Conservation (phyloP, 2,113 vertebrate genomes). For the Platichthys stellatus region DNA sequence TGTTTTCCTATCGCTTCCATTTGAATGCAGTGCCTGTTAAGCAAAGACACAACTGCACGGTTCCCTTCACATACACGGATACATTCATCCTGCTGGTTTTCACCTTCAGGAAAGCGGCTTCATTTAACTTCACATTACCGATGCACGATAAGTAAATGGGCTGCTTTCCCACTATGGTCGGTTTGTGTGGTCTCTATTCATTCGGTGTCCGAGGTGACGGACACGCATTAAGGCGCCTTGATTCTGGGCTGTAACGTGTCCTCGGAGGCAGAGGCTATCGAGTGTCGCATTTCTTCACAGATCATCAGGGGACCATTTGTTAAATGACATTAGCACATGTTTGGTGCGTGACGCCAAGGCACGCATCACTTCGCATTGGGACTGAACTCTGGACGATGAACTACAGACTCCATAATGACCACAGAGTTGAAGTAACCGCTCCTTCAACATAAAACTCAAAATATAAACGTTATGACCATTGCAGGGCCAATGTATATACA, state of each 20-base stretch:
- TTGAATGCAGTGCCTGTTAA: constrained; percentile 40
- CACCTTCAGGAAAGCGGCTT: neutral
- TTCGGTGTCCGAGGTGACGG: constrained; percentile 20
- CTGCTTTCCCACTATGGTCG: constrained; percentile 14
- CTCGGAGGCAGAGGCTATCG: neutral
- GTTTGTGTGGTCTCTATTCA: constrained; percentile 54
- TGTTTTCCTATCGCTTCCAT: constrained; percentile 25
- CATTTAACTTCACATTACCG: constrained; percentile 38
- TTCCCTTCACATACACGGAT: constrained; percentile 34
- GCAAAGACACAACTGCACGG: constrained; percentile 33
- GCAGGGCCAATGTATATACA: too few species aligned
- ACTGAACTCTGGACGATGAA: neutral
- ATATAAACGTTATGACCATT: too few species aligned
- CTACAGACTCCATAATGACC: too few species aligned
- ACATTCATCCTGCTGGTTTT: constrained; percentile 41
- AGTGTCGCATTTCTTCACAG: neutral
- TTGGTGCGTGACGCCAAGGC: neutral
- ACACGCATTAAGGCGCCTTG: constrained; percentile 32
- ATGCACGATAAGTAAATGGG: constrained; percentile 23
- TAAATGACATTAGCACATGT: neutral
- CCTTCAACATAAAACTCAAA: too few species aligned
- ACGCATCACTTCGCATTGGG: neutral
- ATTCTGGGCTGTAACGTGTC: constrained; percentile 12
- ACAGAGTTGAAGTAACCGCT: too few species aligned
- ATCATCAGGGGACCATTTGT: neutral